Evolutionary conservation across 2,113 vertebrate species (phyloP).

Genomic region (Melanotaenia duboulayi): DNA sequence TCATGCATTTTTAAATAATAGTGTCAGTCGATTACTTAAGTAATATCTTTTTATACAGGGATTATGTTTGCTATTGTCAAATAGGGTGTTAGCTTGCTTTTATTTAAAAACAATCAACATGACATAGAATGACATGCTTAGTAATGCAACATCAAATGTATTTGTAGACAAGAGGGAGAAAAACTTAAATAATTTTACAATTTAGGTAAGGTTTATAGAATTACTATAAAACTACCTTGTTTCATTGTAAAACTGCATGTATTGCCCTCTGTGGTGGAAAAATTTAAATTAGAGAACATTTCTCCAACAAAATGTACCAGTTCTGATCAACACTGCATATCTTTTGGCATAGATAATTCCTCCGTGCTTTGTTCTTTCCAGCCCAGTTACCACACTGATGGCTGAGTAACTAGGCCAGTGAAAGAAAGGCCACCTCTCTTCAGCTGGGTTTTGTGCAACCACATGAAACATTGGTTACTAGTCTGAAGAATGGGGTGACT

Average conservation of each 20-base stretch:
- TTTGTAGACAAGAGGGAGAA: slow-evolving; percentile 9
- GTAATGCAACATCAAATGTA: neutral
- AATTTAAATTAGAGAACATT: slow-evolving; percentile 12
- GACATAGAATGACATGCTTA: neutral
- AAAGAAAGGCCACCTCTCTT: slow-evolving; percentile 50
- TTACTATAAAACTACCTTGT: neutral
- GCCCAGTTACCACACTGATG: slow-evolving; percentile 54
- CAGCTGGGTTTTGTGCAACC: slow-evolving; percentile 63
- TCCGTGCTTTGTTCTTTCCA: slow-evolving; percentile 64
- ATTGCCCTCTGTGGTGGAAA: neutral
- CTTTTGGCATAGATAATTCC: slow-evolving; percentile 59
- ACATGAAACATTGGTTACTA: slow-evolving; percentile 54
- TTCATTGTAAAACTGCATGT: neutral
- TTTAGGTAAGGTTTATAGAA: neutral
- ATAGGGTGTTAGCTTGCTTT: too few species aligned
- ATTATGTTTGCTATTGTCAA: neutral
- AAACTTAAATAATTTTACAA: neutral
- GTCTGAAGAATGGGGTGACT: slow-evolving; percentile 39
- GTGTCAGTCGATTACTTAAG: neutral
- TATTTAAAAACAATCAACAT: neutral
- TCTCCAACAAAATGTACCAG: slow-evolving; percentile 20
- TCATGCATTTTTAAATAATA: neutral
- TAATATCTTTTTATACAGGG: neutral
- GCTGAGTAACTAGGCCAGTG: slow-evolving; percentile 67
- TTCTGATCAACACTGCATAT: slow-evolving; percentile 43